Conservation (phyloP, 2,888 invertebrate species). For the Entomobrya proxima region DNA sequence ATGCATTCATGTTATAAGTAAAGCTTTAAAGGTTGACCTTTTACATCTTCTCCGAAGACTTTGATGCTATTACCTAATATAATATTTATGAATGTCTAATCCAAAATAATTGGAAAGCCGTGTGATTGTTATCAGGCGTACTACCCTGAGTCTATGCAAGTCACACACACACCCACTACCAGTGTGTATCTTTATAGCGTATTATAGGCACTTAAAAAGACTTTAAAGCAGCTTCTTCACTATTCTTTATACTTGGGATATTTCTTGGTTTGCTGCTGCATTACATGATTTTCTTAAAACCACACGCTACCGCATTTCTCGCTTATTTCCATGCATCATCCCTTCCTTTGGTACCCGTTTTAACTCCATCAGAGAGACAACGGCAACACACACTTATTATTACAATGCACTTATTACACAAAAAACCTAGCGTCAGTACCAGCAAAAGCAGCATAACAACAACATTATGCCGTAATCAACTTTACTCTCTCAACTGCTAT, state of each 20-base stretch:
- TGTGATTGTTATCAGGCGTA: too few relatives aligned
- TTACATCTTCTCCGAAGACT: too few relatives aligned
- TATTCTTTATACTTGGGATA: neutral
- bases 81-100: too few relatives aligned
- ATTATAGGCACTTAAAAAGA: too few relatives aligned
- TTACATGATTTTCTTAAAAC: neutral
- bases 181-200: too few relatives aligned
- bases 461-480: neutral
- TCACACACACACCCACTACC: too few relatives aligned
- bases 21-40: too few relatives aligned
- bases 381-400: neutral
- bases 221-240: neutral
- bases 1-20: too few relatives aligned
- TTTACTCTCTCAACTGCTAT: slow-evolving; percentile 14
- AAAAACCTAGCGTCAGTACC: neutral
- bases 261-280: neutral
- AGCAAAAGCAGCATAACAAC: neutral
- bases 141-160: too few relatives aligned
- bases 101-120: too few relatives aligned
- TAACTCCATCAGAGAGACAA: neutral
- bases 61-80: too few relatives aligned
- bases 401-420: neutral
- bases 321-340: neutral
- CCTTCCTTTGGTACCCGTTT: neutral
- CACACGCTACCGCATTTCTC: neutral